phyloP scores from a whole-genome alignment of 2,888 invertebrate genomes.

The Eilema caniola region DNA sequence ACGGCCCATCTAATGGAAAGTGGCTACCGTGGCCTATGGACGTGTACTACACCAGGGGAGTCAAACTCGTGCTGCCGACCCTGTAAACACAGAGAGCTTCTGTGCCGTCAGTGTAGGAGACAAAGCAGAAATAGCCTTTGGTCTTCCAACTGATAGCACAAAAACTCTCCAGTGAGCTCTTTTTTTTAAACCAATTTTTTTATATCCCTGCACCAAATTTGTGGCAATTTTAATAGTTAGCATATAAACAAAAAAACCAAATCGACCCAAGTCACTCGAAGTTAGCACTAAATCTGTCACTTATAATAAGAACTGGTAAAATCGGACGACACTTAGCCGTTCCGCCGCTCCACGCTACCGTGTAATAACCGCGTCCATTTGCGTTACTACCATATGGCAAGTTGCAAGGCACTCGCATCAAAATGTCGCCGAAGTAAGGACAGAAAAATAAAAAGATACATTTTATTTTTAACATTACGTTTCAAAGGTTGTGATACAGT shows the following conservation, averaged over 20 bases:
- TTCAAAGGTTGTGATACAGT: constrained; percentile 10
- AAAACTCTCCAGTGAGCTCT: too few species aligned
- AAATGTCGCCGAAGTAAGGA: constrained; percentile 56
- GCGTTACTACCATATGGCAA: constrained; percentile 45
- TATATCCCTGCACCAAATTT: too few species aligned
- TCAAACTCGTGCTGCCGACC: too few species aligned
- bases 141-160: too few species aligned
- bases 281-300: constrained; percentile 19
- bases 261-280: neutral
- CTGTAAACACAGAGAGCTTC: too few species aligned
- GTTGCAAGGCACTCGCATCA: constrained; percentile 31
- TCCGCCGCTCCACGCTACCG: constrained; percentile 59
- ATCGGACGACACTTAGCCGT: constrained; percentile 48
- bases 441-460: constrained; percentile 45
- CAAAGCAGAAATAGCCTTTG: too few species aligned
- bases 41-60: too few species aligned
- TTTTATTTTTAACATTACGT: constrained; percentile 21
- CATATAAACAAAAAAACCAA: constrained; percentile 14
- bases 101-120: too few species aligned
- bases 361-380: constrained; percentile 59
- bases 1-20: too few species aligned
- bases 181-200: too few species aligned
- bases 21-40: too few species aligned
- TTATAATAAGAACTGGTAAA: constrained; percentile 51
- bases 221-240: too few species aligned